Percentiles rank a stretch among this genome's conserved stretches.
Conservation (phyloP, 1,140 invertebrate species). For the Panonychus citri region DNA sequence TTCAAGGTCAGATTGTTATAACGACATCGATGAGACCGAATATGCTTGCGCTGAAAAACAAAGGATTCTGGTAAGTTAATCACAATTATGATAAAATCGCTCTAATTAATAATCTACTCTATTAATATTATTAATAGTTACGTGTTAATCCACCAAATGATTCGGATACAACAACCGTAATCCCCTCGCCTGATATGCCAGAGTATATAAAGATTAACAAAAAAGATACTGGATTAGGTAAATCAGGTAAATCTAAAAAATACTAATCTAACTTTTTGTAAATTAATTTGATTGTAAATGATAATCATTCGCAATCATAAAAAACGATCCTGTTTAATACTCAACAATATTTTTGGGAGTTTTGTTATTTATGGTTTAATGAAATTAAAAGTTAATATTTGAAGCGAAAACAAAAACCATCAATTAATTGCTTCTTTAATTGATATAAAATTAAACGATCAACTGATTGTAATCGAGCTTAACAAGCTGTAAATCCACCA, state of each 20-base stretch:
- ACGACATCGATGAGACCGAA: constrained; percentile 51
- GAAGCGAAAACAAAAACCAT: too few relatives aligned
- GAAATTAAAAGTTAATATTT: too few relatives aligned
- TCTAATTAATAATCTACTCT: too few relatives aligned
- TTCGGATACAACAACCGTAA: constrained; percentile 4
- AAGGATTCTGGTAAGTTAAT: constrained; percentile 41
- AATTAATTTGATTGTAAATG: too few relatives aligned
- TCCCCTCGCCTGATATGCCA: constrained; percentile 12
- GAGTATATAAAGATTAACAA: constrained; percentile 8
- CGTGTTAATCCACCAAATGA: constrained; percentile 12
- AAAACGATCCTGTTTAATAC: too few relatives aligned
- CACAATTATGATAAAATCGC: too few relatives aligned
- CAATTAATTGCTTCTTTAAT: neutral
- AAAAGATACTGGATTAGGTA: neutral
- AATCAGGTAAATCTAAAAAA: neutral
- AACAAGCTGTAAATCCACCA: constrained; percentile 37
- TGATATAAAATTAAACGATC: constrained; percentile 9
- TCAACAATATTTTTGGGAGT: too few relatives aligned
- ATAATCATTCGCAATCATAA: too few relatives aligned
- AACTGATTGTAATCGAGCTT: neutral
- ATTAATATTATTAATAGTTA: neutral
- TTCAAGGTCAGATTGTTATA: constrained; percentile 55
- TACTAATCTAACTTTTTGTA: too few relatives aligned
- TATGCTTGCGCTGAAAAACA: constrained; percentile 60
- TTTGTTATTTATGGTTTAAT: too few relatives aligned